Evolutionary conservation across 2,113 vertebrate genomes (phyloP), one percentile per base, ranked within the genome.

Genomic region (Labrus mixtus): DNA sequence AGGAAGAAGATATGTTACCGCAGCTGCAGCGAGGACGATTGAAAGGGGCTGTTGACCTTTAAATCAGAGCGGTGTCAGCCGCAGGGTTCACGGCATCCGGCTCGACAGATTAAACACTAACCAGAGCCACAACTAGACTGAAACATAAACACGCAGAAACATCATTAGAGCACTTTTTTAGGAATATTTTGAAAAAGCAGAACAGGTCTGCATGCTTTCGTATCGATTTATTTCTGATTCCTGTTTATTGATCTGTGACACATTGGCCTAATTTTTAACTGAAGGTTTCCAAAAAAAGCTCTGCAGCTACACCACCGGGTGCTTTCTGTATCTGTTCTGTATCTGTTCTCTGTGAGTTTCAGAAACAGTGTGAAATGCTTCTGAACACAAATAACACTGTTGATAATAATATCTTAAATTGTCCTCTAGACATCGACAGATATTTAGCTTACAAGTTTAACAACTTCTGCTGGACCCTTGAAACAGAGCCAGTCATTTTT

Each of bases 11-110:
- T n/a, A 39, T 76, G 41, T 17, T 23, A 65, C 10, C 22, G 53
- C 19, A 29, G 67, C 54, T 65, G 20, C 53, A 54, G 53, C 17
- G 15, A 36, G 68, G 64, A 51, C 48, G 48, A 51, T n/a, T 1
- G 5, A 74, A 45, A 45, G 29, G 58, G 22, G 29, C 54, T 45
- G 72, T 54, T 69, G 72, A 71, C 33, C 73, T 76, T 68, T 56
- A 70, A 68, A 58, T 58, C 19, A 29, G 45, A 62, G 36, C 23
- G 57, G 43, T 58, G 53, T 71, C 67, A 55, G 61, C 36, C n/a
- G 65, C 46, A 48, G 65, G 62, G 45, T 39, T 54, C 33, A 33
- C n/a, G 15, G 60, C 60, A 13, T 15, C 37, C 51, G 50, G 36
- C 23, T 66, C 13, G 13, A 53, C 54, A 71, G 55, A 59, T 43